Base-by-base conservation (phyloP, 1,140 invertebrate species). In the Drosophila micromelanica region DNA sequence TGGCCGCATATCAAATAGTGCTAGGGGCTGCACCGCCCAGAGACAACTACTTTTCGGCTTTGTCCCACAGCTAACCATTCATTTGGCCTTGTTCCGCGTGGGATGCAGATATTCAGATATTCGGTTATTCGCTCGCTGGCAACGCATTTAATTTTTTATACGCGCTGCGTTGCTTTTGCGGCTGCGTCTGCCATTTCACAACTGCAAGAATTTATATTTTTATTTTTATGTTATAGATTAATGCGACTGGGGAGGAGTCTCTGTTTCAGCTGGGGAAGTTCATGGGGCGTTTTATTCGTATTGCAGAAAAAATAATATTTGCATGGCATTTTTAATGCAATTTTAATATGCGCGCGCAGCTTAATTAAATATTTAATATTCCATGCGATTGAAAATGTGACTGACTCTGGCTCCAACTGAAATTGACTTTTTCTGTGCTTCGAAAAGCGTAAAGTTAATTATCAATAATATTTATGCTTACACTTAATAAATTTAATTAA, bases 311-410 rank as follows among this genome's bases (percentile, higher is more conserved):
- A 62, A 72, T 49, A 64, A 27, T 23, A 52, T 64, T 80, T 81
- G 42, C 62, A 64, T 80, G 77, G 55, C 72, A 79, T 68, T 77
- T 79, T 80, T 89, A 89, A 87, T 89, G 84, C 84, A 89, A 84
- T 89, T 89, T 89, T 80, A 84, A 89, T 84, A 89, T 90, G 84
- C 84, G 84, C 84, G 84, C 84, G 84, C 84, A 87, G 79, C 84
- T 89, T 84, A 72, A 89, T 89, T 67, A 89, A 89, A 84, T 84
- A 80, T 89, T 89, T 73, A 87, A 77, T 57, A 80, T 67, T 57
- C 17, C 52, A 63, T 63, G n/a, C 60, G 45, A 74, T 63, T 46
- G 51, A 20, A 69, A 57, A 35, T 43, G 42, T 11, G 48, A 42
- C 49, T 30, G 35, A 23, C 35, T 13, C 2, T 12, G 61, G 5